phyloP scores from a whole-genome alignment of 2,113 vertebrate species.

The Procavia capensis region DNA sequence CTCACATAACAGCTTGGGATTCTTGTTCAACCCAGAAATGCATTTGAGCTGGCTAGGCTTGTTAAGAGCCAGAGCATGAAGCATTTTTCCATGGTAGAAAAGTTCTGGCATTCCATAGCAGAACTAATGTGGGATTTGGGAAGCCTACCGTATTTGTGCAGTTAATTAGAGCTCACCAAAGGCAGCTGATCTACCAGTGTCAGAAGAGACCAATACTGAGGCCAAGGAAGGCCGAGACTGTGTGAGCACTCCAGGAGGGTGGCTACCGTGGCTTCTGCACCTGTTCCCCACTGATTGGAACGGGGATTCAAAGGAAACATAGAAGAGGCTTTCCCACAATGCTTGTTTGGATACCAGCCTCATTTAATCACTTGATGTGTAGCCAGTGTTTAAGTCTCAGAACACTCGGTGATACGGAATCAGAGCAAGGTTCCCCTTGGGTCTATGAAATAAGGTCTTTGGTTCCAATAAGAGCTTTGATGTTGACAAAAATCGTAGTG shows the following conservation, averaged over 20 bases:
- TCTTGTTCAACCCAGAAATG: conserved; percentile 72
- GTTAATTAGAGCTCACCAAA: conserved; percentile 83
- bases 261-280: conserved; percentile 74
- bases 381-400: not conserved
- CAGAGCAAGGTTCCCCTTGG: not conserved
- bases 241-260: conserved; percentile 54
- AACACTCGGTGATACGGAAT: not conserved
- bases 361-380: not conserved
- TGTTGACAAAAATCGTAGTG: not conserved
- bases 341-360: not conserved
- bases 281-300: conserved; percentile 66
- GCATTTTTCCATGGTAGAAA: conserved; percentile 80
- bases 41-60: conserved; percentile 76
- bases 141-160: conserved; percentile 79
- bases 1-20: conserved; percentile 79
- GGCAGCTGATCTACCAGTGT: conserved; percentile 79
- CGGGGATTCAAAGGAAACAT: not conserved
- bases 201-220: conserved; percentile 73
- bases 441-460: conserved; percentile 9
- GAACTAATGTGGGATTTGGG: conserved; percentile 84
- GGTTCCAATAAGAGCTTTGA: conserved; percentile 24
- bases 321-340: not conserved
- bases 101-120: conserved; percentile 75
- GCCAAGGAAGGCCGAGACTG: conserved; percentile 75
- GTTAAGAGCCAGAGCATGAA: conserved; percentile 74